Conservation (phyloP, 1,140 invertebrate genomes). For the Pogonomyrmex barbatus region DNA sequence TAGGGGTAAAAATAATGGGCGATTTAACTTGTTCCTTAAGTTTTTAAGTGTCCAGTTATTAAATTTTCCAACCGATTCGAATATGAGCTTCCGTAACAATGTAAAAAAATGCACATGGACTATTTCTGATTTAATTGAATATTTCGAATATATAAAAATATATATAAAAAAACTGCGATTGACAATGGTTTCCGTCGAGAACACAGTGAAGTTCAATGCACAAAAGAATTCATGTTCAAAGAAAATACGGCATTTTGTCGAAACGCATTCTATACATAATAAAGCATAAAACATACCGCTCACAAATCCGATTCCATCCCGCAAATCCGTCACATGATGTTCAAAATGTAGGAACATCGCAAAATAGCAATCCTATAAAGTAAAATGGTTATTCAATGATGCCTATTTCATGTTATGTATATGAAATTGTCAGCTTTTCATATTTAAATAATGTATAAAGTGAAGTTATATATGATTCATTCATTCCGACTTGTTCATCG, state of each 20-base stretch:
- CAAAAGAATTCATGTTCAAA: slow-evolving; percentile 25
- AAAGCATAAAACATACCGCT: slow-evolving; percentile 36
- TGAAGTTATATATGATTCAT: not conserved
- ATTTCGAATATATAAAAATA: not conserved
- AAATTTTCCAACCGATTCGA: not conserved
- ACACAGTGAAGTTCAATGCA: not conserved
- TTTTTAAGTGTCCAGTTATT: not conserved
- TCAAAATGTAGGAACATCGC: slow-evolving; percentile 25
- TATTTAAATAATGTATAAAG: not conserved
- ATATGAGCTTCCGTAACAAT: not conserved
- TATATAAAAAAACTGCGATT: not conserved
- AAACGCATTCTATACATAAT: slow-evolving; percentile 20
- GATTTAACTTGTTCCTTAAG: not conserved
- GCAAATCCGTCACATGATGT: slow-evolving; percentile 39
- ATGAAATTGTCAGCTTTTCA: slow-evolving; percentile 27
- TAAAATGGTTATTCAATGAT: slow-evolving; percentile 39
- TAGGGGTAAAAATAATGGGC: not conserved
- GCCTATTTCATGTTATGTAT: not conserved
- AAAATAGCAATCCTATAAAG: slow-evolving; percentile 34
- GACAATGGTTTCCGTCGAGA: not conserved
- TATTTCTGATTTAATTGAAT: not conserved
- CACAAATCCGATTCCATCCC: slow-evolving; percentile 48
- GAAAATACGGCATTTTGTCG: not conserved
- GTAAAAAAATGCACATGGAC: not conserved
- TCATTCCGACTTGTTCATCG: not conserved